Base-by-base conservation (phyloP, 1,140 invertebrate genomes). In the Cherax destructor region DNA sequence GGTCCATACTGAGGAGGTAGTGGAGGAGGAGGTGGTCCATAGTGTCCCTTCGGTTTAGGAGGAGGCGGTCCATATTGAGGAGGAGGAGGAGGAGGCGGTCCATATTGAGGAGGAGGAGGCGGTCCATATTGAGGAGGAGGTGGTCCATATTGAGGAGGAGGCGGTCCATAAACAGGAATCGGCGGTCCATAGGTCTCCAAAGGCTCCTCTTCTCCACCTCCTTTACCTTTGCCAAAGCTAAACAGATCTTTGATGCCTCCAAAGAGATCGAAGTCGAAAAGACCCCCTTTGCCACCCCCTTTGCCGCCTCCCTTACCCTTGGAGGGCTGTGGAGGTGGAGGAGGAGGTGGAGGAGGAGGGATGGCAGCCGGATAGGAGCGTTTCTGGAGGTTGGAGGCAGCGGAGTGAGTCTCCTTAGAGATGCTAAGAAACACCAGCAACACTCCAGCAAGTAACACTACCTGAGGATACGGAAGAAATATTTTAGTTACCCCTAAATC, bases 161-260 rank as follows among this genome's bases (percentile, higher is more conserved):
- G 86, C 0, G 83, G 83, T 16, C 83, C 83, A 56, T 86, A 86
- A 7, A 83, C 56, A 18, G 24, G 52, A 30, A 83, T 61, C 13
- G 80, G 50, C 13, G 80, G 80, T 56, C 52, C 80, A 24, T 83
- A 83, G 11, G n/a, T 52, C 16, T 49, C 16, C 6, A 4, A n/a
- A 18, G 80, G 49, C 4, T n/a, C 24, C 11, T 59, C 52, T 4
- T 21, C 4, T 24, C 50, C 80, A 41, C 30, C 30, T 30, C 80
- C 80, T 30, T 83, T 83, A 1, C 80, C 52, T n/a, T 83, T 83
- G 13, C 49, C 78, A n/a, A 83, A 83, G 52, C 80, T 83, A 52
- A 83, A 83, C 3, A 83, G 52, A 30, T 83, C 80, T 52, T 21
- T 56, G 52, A 83, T n/a, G 18, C 80, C 80, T 59, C 30, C 16